A percentile compares a stretch with the other conserved stretches of the same genome.
phyloP scores from a whole-genome alignment of 2,888 invertebrate species.

The Tipula lateralis region DNA sequence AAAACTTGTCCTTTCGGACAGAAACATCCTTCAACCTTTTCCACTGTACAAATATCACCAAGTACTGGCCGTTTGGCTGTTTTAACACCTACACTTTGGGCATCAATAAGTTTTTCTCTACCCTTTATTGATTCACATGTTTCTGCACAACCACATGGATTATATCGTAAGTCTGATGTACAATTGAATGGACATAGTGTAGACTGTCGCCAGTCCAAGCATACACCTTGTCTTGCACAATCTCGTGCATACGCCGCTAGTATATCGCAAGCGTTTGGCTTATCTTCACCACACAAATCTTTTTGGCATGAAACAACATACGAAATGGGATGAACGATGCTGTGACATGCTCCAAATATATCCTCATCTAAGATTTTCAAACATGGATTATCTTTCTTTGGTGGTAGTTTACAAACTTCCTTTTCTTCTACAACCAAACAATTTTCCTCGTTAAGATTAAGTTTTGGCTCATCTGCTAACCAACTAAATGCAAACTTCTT shows the following conservation, averaged over 20 bases:
- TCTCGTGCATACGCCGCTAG: conserved; percentile 69
- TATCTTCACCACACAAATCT: conserved; percentile 55
- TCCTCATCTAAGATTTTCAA: conserved; percentile 55
- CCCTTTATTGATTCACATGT: conserved; percentile 44
- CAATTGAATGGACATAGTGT: conserved; percentile 63
- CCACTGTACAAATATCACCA: conserved; percentile 48
- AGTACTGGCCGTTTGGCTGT: conserved; percentile 39
- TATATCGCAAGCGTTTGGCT: conserved; percentile 55
- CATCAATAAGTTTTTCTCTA: conserved; percentile 40
- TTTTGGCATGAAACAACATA: conserved; percentile 67
- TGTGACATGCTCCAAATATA: conserved; percentile 61
- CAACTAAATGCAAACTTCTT: conserved; percentile 54
- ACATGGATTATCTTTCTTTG: conserved; percentile 63
- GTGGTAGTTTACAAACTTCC: conserved; percentile 52
- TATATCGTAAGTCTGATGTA: conserved; percentile 44
- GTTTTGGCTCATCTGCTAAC: conserved; percentile 52
- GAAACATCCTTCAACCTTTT: conserved; percentile 72
- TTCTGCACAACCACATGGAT: conserved; percentile 46
- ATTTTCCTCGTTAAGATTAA: conserved; percentile 51
- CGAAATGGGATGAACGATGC: conserved; percentile 63
- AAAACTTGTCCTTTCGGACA: conserved; percentile 71
- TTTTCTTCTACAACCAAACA: conserved; percentile 50
- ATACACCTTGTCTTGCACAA: conserved; percentile 66
- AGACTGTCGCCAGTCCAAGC: conserved; percentile 64
- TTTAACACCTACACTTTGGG: conserved; percentile 42